phyloP scores from a whole-genome alignment of 2,797 vertebrate genomes.

The Pristis pectinata region DNA sequence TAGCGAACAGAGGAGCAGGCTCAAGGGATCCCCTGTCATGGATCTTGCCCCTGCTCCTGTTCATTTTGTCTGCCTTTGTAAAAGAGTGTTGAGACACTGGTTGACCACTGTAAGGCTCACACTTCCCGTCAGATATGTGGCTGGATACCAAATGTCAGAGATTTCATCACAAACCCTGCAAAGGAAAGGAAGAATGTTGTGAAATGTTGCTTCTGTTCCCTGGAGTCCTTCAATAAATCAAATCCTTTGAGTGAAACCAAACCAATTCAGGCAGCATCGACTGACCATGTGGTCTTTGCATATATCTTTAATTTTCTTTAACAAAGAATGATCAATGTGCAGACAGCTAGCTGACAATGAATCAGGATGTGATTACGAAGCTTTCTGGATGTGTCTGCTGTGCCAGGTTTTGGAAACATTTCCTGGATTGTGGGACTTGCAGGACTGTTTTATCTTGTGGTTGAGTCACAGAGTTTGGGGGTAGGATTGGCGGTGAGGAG shows the following conservation, averaged over 20 bases:
- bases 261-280: too few relatives aligned
- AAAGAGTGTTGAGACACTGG: background rate
- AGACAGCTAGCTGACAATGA: background rate
- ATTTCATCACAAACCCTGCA: background rate
- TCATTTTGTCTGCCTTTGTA: too few relatives aligned
- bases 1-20: too few relatives aligned
- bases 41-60: too few relatives aligned
- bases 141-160: background rate
- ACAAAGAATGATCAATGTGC: background rate
- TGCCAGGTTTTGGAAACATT: background rate
- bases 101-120: background rate
- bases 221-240: too few relatives aligned
- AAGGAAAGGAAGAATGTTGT: background rate
- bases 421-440: background rate
- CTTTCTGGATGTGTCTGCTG: background rate
- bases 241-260: background rate
- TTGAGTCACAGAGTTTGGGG: background rate
- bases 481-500: background rate
- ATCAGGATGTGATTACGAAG: background rate
- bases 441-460: background rate
- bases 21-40: too few relatives aligned
- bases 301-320: background rate
- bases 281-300: background rate
- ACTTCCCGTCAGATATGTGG: background rate
- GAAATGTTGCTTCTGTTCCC: background rate